Base-by-base conservation (phyloP, 2,113 vertebrate genomes). In the Bambusicola thoracicus region DNA sequence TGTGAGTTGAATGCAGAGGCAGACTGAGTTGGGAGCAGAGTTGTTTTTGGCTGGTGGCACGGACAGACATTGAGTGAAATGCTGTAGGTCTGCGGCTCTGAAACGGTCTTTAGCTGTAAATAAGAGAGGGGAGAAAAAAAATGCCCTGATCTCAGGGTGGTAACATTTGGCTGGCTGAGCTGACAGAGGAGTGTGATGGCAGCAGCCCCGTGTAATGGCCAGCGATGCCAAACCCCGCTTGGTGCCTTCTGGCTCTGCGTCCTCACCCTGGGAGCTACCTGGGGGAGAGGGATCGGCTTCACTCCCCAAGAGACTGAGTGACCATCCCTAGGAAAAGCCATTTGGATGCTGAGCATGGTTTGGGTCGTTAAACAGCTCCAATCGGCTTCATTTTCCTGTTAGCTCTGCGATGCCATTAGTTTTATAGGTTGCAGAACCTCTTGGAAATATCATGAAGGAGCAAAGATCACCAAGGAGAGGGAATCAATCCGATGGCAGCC, bases 261-360 rank as follows among this genome's bases (percentile, higher is more conserved):
- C 13, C 48, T 58, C 46, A 79, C 94, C 90, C 93, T 89, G 95
- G 92, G 93, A 70, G 92, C 89, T 96, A 0, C 49, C 68, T 55
- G 61, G 40, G 91, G 63, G n/a, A 68, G 82, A 86, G 72, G 51
- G 15, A 14, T 27, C 5, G 1, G 73, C 68, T 67, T 51, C 30
- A 1, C 55, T 59, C 69, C 10, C 0, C 14, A 10, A 62, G 7
- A 59, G 66, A 49, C 19, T 1, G 36, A 63, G 46, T 20, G 67
- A 51, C 78, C 56, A 75, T 46, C 36, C 17, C 36, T 44, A 65
- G 2, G 41, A n/a, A 5, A 56, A 61, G 32, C 21, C 13, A 29
- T 30, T 11, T 29, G 51, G 46, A 34, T 69, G 49, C 55, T 59
- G 68, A 83, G 56, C 73, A 21, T 36, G 70, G 40, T 73, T 85